Conservation (phyloP, 2,113 vertebrate species). For the Lepisosteus osseus region DNA sequence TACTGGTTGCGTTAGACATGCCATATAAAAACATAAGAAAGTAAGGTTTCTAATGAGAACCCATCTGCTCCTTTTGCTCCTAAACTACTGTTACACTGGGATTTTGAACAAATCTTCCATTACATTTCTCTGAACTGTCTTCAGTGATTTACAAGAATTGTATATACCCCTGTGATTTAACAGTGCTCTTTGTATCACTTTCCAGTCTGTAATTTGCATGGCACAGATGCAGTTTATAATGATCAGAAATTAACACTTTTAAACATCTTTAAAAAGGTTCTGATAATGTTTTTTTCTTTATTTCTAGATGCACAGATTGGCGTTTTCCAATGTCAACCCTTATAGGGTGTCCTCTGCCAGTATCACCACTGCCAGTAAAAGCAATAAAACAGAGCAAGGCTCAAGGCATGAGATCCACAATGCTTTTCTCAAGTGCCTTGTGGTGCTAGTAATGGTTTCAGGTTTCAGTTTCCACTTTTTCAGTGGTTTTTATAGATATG, state of each 20-base stretch:
- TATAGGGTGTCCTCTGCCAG: constrained; percentile 50
- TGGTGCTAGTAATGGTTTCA: constrained; percentile 13
- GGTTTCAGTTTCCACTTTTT: constrained; percentile 15
- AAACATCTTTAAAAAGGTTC: background rate
- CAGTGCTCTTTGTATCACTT: constrained; percentile 2
- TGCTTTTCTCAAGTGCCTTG: constrained; percentile 16
- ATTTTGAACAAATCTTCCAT: no score
- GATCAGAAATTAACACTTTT: constrained; percentile 29
- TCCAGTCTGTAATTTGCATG: constrained; percentile 9
- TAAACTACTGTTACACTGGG: no score
- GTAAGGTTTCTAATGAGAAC: no score
- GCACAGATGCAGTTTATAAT: constrained; percentile 4
- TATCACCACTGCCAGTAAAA: constrained; percentile 26
- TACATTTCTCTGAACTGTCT: no score
- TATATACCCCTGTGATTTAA: background rate
- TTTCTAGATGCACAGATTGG: constrained; percentile 30
- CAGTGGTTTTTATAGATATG: constrained; percentile 31
- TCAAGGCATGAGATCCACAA: constrained; percentile 25
- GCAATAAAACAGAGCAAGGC: constrained; percentile 28
- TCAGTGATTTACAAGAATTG: constrained; percentile 2
- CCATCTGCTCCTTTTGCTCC: no score
- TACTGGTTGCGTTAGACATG: no score
- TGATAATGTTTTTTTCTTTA: constrained; percentile 13
- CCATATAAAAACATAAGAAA: no score
- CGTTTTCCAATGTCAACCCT: constrained; percentile 40